Percentiles rank a stretch among this genome's conserved stretches.
These are phyloP conservation scores for Cataglyphis albicans DNA, from an alignment of 2,888 invertebrate genomes.

Conservation along the genomic window DNA sequence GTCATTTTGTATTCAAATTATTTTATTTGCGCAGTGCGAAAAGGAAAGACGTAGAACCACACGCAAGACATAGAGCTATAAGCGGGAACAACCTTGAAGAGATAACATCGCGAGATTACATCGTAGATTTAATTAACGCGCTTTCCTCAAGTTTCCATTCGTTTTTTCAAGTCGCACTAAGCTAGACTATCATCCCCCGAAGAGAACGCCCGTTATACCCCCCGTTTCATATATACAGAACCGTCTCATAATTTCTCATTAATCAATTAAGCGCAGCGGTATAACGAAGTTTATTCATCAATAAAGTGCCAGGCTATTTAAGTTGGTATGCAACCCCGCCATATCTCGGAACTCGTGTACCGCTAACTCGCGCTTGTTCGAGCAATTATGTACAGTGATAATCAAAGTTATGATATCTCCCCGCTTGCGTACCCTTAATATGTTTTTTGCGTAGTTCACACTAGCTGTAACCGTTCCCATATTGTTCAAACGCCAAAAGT, in stretches of 20 bases:
- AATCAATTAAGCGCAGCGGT: conserved; percentile 55
- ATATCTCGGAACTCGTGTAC: conserved; percentile 35
- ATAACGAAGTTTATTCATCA: conserved; percentile 50
- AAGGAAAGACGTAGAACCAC: conserved; percentile 1
- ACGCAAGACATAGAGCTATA: neutral
- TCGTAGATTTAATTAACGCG: conserved; percentile 57
- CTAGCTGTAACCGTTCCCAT: conserved; percentile 15
- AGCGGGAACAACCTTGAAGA: neutral
- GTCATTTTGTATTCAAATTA: neutral
- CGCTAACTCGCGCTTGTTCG: conserved; percentile 37
- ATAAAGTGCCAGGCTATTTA: conserved; percentile 45
- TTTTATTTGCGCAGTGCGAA: neutral
- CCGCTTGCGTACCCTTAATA: conserved; percentile 16
- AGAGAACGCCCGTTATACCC: conserved; percentile 52
- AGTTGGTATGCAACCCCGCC: conserved; percentile 39
- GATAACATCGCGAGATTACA: conserved; percentile 47
- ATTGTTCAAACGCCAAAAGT: neutral
- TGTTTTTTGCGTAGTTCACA: neutral
- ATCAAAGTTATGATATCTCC: conserved; percentile 39
- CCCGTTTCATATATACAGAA: conserved; percentile 20
- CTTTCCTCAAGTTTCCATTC: conserved; percentile 15
- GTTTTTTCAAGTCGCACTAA: conserved; percentile 55
- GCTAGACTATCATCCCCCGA: conserved; percentile 38
- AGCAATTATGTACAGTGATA: conserved; percentile 47
- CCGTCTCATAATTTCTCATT: conserved; percentile 58